Evolutionary conservation across 2,113 vertebrate genomes (phyloP), one percentile per base, ranked within the genome.

Genomic region (Ia io): DNA sequence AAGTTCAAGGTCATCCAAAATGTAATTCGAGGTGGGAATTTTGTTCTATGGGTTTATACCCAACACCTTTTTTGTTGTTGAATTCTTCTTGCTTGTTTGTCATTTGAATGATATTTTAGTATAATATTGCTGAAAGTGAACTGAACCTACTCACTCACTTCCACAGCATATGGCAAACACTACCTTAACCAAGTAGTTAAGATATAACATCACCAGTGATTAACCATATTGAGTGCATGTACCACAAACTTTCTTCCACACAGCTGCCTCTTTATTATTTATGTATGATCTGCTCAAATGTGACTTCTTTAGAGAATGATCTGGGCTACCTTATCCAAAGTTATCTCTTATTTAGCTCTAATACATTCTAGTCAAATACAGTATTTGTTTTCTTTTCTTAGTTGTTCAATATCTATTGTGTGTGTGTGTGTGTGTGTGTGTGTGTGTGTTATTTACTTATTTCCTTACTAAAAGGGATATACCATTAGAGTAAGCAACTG

Each of bases 1-100:
- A 92, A 92, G 79, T 59, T 71, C 82, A 91, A 89, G 40, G 83
- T 83, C 44, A 42, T 82, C 61, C 20, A 22, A 67, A 82, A 18
- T 53, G 2, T 90, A 82, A 73, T 63, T 90, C 10, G 25, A 42
- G 14, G 37, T 95, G 42, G 40, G 3, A 84, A 71, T 32, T 77
- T 84, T 51, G 23, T 53, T 49, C 23, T 70, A 3, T 3, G 22
- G 0, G 9, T 69, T 89, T 91, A 32, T 3, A 63, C 4, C 17
- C 63, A 89, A 40, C 1, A 0, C 6, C 87, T 93, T 63, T 25
- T 42, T 77, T 87, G 5, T 82, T 82, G 3, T 82, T 84, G 40
- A 90, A 85, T 1, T 30, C 23, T 74, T 77, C 22, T 63, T 90
- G 8, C 25, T 32, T 84, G 6, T 69, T 67, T 87, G 56, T 1